A percentile compares a stretch with the other conserved stretches of the same genome.
phyloP scores from a whole-genome alignment of 2,797 vertebrate species.

The Apogon hyalosoma region DNA sequence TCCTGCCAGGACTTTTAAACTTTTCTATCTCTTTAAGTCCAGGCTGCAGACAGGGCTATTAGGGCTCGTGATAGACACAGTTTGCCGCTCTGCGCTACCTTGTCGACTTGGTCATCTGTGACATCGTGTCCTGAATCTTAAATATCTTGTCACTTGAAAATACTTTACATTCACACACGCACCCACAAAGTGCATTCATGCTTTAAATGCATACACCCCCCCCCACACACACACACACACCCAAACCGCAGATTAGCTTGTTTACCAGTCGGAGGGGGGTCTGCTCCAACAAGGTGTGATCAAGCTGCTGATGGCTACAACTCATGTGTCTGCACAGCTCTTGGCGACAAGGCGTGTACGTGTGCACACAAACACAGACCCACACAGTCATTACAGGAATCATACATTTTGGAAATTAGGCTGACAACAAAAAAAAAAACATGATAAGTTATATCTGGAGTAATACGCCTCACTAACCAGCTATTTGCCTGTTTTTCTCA shows the following conservation, averaged over 20 bases:
- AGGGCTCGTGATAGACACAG: constrained; percentile 28
- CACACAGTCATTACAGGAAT: constrained; percentile 34
- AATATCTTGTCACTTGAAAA: constrained; percentile 73
- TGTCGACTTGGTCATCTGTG: constrained; percentile 22
- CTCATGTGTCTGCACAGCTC: constrained; percentile 80
- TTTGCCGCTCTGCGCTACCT: constrained; percentile 32
- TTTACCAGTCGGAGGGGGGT: constrained; percentile 78
- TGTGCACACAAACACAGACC: constrained; percentile 26
- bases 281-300: constrained; percentile 71
- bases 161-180: constrained; percentile 51
- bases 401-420: constrained; percentile 40
- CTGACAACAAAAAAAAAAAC: not conserved
- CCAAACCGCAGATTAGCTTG: constrained; percentile 74
- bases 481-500: constrained; percentile 1
- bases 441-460: constrained; percentile 11
- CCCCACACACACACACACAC: constrained; percentile 35
- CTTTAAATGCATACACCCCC: constrained; percentile 22
- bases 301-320: constrained; percentile 73
- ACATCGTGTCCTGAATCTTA: constrained; percentile 73
- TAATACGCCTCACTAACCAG: not conserved
- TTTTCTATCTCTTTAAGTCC: constrained; percentile 18
- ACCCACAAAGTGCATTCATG: constrained; percentile 34
- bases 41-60: constrained; percentile 8
- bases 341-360: constrained; percentile 29
- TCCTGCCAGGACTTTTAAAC: too few species aligned